phyloP scores from a whole-genome alignment of 2,113 vertebrate species.

The Microtus pennsylvanicus region DNA sequence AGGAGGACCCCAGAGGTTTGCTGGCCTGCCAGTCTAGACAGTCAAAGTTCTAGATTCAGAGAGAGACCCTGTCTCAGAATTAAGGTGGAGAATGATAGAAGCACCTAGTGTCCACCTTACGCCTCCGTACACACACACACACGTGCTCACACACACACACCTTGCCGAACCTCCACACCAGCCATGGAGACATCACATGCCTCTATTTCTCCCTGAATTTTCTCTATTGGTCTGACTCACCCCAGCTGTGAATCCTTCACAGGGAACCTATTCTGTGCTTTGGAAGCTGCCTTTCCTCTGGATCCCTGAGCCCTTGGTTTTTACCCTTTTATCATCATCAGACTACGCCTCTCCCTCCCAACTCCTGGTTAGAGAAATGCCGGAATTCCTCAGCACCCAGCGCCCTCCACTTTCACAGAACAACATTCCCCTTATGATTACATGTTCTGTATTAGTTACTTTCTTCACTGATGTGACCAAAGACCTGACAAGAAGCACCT shows the following conservation, averaged over 20 bases:
- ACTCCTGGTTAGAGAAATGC: not conserved
- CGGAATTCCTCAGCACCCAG: not conserved
- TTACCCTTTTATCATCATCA: not conserved
- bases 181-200: not conserved
- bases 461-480: not conserved
- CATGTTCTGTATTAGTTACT: not conserved
- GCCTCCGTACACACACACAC: not conserved
- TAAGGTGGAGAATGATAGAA: not conserved
- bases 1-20: not conserved
- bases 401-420: not conserved
- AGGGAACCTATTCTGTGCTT: not conserved
- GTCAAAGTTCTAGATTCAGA: not conserved
- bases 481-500: not conserved
- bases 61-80: not conserved
- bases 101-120: not conserved
- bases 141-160: not conserved
- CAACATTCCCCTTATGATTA: not conserved
- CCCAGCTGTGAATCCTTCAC: not conserved
- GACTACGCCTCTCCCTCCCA: not conserved
- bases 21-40: not conserved
- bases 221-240: not conserved
- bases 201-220: not conserved
- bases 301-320: not conserved
- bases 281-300: not conserved
- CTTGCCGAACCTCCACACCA: no score